Evolutionary conservation across 2,888 invertebrate species (phyloP), one percentile per base, ranked within the genome.

Genomic region (Masnerella sp.): DNA sequence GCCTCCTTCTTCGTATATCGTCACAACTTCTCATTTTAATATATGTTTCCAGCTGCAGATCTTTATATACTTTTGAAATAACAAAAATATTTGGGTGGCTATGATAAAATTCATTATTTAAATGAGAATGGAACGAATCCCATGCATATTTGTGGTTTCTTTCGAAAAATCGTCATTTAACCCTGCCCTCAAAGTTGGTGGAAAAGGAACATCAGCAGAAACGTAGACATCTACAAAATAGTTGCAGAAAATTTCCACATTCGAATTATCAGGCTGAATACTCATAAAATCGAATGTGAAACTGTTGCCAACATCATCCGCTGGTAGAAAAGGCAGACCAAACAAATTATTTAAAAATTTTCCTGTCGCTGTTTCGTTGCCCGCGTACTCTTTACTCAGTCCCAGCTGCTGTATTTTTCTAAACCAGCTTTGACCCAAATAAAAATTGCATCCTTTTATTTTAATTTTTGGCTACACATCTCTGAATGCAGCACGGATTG

Each of bases 221-320:
- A 40, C 14, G 8, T 40, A 40, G 8, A 1, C 17, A n/a, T n/a
- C 17, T 9, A 43, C 11, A 22, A 43, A 11, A 43, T 43, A 43
- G 11, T 14, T 7, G 22, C 43, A 20, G 22, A 43, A 43, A 11
- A 22, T 8, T n/a, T 43, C 43, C 1, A 43, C 43, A 5, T 22
- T 20, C 3, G 43, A 7, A 5, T 22, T 12, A 22, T 43, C 34
- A 34, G 43, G 43, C 11, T 43, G 9, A 11, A 43, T 17, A 11
- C 43, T 43, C 43, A 43, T 43, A 20, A 43, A 43, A 22, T 43
- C 43, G 14, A 42, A 42, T 20, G 12, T 17, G n/a, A 38, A 38
- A 2, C 38, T 15, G 7, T 38, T 17, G 15, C 5, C 15, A 38
- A 38, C n/a, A 3, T 38, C 38, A 5, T 38, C 17, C 5, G n/a